A percentile compares a stretch with the other conserved stretches of the same genome.
phyloP scores from a whole-genome alignment of 2,113 vertebrate species.

The Shinisaurus crocodilurus region DNA sequence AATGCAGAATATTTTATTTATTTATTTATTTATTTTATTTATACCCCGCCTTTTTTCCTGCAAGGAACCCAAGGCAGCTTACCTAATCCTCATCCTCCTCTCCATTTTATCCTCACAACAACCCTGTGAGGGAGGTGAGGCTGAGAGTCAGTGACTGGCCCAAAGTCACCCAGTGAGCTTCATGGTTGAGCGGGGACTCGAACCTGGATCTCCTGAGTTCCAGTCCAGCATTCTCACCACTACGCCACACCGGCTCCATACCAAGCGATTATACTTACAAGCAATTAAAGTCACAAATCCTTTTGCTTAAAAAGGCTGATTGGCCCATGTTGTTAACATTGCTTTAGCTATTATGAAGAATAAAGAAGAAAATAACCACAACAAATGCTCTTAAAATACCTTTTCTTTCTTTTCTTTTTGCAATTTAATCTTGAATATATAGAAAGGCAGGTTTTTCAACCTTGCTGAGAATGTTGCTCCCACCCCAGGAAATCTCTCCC shows the following conservation, averaged over 20 bases:
- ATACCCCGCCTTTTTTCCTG: too few relatives aligned
- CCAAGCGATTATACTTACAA: neutral
- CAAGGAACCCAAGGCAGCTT: too few relatives aligned
- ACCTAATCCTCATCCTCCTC: too few relatives aligned
- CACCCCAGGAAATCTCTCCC: neutral
- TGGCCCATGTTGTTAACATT: neutral
- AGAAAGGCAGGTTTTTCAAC: neutral
- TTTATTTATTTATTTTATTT: too few relatives aligned
- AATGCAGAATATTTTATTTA: slow-evolving; percentile 20
- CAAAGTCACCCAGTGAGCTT: too few relatives aligned
- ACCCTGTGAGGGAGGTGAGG: too few relatives aligned
- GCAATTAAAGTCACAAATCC: neutral
- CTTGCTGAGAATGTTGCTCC: too few relatives aligned
- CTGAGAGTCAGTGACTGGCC: too few relatives aligned
- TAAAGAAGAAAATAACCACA: neutral
- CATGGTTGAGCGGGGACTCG: too few relatives aligned
- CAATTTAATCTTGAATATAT: neutral
- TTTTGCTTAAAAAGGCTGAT: neutral
- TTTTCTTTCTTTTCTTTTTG: neutral
- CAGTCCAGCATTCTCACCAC: too few relatives aligned
- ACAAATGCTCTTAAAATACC: neutral
- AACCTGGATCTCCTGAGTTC: too few relatives aligned
- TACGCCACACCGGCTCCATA: neutral
- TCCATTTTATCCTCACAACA: too few relatives aligned
- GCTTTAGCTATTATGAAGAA: neutral